A percentile compares a stretch with the other conserved stretches of the same genome.
These are phyloP conservation scores for Gymnocypris eckloni DNA, from an alignment of 2,797 vertebrate genomes.

Conservation along the genomic window DNA sequence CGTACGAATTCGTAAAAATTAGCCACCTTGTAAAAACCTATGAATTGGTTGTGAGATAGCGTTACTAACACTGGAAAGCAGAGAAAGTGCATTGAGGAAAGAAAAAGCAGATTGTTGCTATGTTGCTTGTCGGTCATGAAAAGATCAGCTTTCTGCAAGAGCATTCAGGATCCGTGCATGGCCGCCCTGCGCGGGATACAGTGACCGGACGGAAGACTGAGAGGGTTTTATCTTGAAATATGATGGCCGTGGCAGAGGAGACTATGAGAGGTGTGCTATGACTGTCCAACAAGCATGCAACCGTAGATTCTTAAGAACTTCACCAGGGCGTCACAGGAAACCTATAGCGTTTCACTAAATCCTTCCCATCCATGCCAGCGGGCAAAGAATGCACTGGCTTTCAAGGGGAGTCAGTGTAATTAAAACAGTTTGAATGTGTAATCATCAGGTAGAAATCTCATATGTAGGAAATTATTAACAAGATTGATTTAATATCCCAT, in stretches of 20 bases:
- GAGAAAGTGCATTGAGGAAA: constrained; percentile 67
- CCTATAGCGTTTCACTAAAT: constrained; percentile 26
- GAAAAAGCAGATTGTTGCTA: constrained; percentile 25
- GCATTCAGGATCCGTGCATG: constrained; percentile 66
- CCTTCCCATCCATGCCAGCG: neutral
- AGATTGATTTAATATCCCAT: too few relatives aligned
- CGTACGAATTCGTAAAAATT: too few relatives aligned
- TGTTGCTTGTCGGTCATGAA: constrained; percentile 29
- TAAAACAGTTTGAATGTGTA: neutral
- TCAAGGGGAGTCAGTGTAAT: neutral
- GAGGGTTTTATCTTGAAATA: constrained; percentile 74
- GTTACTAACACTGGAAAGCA: constrained; percentile 57
- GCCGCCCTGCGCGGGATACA: constrained; percentile 62
- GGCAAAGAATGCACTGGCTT: neutral
- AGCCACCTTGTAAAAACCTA: too few relatives aligned
- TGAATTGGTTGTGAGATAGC: neutral
- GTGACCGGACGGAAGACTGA: constrained; percentile 71
- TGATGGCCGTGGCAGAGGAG: constrained; percentile 61
- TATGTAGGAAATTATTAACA: neutral
- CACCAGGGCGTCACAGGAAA: constrained; percentile 13
- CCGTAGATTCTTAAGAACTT: constrained; percentile 64
- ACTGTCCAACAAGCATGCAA: constrained; percentile 68
- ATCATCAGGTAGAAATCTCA: neutral
- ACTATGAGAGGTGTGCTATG: constrained; percentile 58
- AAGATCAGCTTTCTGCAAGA: constrained; percentile 74